Conservation (phyloP, 2,113 vertebrate genomes). For the Grammomys surdaster region DNA sequence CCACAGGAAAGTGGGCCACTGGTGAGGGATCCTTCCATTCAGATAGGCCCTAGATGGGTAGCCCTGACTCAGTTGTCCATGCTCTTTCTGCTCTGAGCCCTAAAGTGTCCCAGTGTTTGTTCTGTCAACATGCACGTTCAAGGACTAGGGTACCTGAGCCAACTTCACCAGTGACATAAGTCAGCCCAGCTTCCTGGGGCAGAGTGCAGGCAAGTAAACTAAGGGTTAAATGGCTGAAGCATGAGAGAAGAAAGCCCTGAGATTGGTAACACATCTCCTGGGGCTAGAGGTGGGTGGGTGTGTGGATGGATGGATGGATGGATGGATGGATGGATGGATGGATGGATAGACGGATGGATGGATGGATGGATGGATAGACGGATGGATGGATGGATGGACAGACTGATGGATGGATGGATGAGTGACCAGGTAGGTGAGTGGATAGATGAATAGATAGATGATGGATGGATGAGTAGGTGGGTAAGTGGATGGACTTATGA, state of each 20-base stretch:
- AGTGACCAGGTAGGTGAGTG: neutral
- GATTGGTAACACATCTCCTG: neutral
- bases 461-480: neutral
- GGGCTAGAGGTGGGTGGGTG: neutral
- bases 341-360: neutral
- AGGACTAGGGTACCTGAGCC: neutral
- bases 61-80: neutral
- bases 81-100: neutral
- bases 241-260: neutral
- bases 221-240: neutral
- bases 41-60: neutral
- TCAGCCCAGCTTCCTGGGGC: neutral
- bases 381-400: too few species aligned
- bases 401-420: neutral
- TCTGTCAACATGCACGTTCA: neutral
- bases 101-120: neutral
- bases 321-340: neutral
- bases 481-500: too few species aligned
- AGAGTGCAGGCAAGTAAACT: neutral
- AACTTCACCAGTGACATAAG: neutral
- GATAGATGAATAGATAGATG: too few species aligned
- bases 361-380: neutral
- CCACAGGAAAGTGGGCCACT: neutral
- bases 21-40: neutral
- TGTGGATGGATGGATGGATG: neutral